phyloP scores from a whole-genome alignment of 2,113 vertebrate genomes.

The Ceratotherium simum region DNA sequence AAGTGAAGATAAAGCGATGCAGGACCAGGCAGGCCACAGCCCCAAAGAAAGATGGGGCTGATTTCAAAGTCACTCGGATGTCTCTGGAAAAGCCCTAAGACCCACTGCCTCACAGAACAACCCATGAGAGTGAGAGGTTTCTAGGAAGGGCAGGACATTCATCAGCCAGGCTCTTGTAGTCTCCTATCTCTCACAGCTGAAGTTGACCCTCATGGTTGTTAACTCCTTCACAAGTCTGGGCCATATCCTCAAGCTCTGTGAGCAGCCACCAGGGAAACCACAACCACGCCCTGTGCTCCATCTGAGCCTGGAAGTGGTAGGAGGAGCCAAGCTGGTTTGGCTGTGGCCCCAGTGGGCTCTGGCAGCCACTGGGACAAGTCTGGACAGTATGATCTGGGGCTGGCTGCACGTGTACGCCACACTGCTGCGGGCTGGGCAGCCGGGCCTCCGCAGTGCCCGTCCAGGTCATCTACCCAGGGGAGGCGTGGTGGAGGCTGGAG shows the following conservation, averaged over 20 bases:
- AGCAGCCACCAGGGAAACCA: background rate
- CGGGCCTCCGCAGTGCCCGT: rapidly evolving
- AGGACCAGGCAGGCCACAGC: background rate
- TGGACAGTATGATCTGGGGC: rapidly evolving
- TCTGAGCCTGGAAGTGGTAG: background rate
- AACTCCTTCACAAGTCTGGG: background rate
- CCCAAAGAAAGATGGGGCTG: background rate
- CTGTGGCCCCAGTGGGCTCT: rapidly evolving
- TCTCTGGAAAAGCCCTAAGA: background rate
- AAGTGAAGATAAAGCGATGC: rapidly evolving
- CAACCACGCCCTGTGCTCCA: background rate
- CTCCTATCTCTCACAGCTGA: background rate
- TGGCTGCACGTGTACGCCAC: background rate
- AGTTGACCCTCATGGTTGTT: background rate
- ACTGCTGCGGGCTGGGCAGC: too few species aligned
- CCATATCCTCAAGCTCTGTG: background rate
- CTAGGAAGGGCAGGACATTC: background rate
- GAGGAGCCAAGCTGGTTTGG: background rate
- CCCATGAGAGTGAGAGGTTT: too few species aligned
- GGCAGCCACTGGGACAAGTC: background rate
- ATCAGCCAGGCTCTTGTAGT: background rate
- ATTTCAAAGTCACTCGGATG: background rate
- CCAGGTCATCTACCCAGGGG: background rate
- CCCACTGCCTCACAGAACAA: background rate
- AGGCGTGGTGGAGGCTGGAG: background rate